These are phyloP conservation scores for Erpornis zantholeuca DNA, from an alignment of 2,113 vertebrate species.

Conservation along the genomic window DNA sequence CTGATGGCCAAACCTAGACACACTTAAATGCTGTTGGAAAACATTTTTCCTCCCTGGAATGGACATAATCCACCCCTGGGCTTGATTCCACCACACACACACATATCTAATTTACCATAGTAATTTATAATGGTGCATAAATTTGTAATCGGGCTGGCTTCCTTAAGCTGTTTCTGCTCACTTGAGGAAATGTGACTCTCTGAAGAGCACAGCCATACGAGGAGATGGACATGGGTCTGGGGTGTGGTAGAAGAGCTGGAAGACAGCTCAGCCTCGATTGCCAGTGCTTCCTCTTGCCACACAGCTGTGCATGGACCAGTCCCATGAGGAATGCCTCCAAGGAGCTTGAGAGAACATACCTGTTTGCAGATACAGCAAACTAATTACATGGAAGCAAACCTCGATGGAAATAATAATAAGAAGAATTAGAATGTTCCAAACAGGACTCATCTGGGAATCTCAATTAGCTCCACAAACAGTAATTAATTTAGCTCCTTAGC, in stretches of 20 bases:
- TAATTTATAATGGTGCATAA: background rate
- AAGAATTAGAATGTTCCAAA: constrained; percentile 35
- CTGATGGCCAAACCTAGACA: background rate
- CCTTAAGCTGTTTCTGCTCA: background rate
- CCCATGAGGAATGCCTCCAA: background rate
- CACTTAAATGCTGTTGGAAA: background rate
- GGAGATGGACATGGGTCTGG: background rate
- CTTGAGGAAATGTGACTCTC: background rate
- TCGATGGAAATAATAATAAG: constrained; percentile 37
- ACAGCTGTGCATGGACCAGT: background rate
- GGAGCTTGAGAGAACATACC: background rate
- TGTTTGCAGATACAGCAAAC: constrained; percentile 14
- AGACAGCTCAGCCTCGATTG: background rate
- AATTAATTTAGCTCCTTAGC: constrained; percentile 54
- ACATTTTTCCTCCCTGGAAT: background rate
- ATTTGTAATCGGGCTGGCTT: background rate
- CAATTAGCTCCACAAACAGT: constrained; percentile 39
- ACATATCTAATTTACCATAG: background rate
- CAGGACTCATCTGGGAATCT: constrained; percentile 33
- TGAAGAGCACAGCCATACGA: background rate
- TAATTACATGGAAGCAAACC: constrained; percentile 25
- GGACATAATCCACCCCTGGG: background rate
- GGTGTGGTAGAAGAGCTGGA: background rate
- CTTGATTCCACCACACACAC: background rate
- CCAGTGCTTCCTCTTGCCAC: background rate